Base-by-base conservation (phyloP, 2,113 vertebrate species). In the Clinocottus analis region DNA sequence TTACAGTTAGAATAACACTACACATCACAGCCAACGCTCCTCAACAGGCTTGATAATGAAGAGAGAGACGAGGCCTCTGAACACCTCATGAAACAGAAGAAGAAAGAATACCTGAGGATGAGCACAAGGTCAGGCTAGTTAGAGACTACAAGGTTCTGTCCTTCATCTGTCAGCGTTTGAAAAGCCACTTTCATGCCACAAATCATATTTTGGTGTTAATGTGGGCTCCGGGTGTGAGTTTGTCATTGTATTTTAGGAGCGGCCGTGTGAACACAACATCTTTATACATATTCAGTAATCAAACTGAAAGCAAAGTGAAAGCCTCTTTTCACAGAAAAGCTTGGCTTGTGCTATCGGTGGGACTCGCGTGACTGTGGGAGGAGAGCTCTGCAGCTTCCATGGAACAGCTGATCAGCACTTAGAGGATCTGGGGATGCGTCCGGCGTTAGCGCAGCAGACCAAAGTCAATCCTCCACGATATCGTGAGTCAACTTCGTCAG, bases 21-120 rank as follows among this genome's bases (percentile, higher is more conserved):
- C 72, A 80, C 72, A 85, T 77, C 31, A 80, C 60, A 86, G 71
- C 68, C 33, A 66, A 75, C 72, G 35, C 45, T 64, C 73, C 58
- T 83, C 73, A 71, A 78, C 80, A 25, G 12, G 56, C 80, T 75
- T 64, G 70, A 85, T 89, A 86, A 84, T 84, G 79, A 89, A 83
- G 74, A 51, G 71, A 67, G 74, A 85, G 79, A 79, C 10, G 33
- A 73, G 62, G 47, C 73, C 37, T 70, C 51, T 77, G 69, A 80
- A 86, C 77, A 60, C 72, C 65, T 76, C 39, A 71, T 51, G 65
- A 61, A 56, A 79, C 72, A 10, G 2, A 62, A 66, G 62, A 75
- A 41, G 2, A 77, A 55, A 4, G 49, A 69, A 72, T 82, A 84
- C 82, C 47, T 49, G 27, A 74, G 84, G 64, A 45, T 63, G 43